These are phyloP conservation scores for Aphelenchoides avenae DNA, from an alignment of 1,140 invertebrate genomes.

Conservation along the genomic window DNA sequence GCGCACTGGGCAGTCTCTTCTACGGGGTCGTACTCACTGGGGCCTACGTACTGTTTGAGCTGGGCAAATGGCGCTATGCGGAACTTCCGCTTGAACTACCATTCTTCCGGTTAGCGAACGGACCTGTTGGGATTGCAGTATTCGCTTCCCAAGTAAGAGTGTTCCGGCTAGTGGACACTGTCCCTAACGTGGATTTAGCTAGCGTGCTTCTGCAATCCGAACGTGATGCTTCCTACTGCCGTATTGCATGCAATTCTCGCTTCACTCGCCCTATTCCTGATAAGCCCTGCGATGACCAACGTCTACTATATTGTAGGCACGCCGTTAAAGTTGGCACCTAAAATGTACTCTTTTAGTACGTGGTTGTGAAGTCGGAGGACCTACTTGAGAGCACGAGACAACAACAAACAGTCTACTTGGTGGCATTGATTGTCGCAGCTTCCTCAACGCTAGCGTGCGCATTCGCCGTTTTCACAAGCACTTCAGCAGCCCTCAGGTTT, in stretches of 20 bases:
- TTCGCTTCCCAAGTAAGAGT: conserved; percentile 50
- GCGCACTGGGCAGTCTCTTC: conserved; percentile 51
- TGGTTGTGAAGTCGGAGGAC: conserved; percentile 33
- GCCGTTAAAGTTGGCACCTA: neutral
- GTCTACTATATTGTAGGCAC: conserved; percentile 51
- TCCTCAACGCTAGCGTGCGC: conserved; percentile 46
- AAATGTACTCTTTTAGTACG: conserved; percentile 34
- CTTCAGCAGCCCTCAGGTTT: conserved; percentile 42
- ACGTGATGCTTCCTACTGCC: conserved; percentile 43
- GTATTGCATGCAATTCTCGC: conserved; percentile 52
- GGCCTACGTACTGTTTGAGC: conserved; percentile 55
- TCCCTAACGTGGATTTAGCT: conserved; percentile 5
- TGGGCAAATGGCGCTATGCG: conserved; percentile 55
- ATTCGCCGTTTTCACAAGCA: conserved; percentile 42
- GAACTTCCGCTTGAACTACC: conserved; percentile 51
- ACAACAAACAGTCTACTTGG: conserved; percentile 40
- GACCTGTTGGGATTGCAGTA: conserved; percentile 51
- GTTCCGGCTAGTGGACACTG: conserved; percentile 9
- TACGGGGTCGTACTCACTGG: conserved; percentile 53
- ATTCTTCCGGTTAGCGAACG: conserved; percentile 55
- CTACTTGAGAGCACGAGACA: conserved; percentile 28
- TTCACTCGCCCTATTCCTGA: conserved; percentile 51
- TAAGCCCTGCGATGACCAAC: conserved; percentile 54
- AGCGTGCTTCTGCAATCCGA: conserved; percentile 15
- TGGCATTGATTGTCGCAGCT: conserved; percentile 52